Evolutionary conservation across 2,113 vertebrate species (phyloP).

Genomic region (Ochotona curzoniae): DNA sequence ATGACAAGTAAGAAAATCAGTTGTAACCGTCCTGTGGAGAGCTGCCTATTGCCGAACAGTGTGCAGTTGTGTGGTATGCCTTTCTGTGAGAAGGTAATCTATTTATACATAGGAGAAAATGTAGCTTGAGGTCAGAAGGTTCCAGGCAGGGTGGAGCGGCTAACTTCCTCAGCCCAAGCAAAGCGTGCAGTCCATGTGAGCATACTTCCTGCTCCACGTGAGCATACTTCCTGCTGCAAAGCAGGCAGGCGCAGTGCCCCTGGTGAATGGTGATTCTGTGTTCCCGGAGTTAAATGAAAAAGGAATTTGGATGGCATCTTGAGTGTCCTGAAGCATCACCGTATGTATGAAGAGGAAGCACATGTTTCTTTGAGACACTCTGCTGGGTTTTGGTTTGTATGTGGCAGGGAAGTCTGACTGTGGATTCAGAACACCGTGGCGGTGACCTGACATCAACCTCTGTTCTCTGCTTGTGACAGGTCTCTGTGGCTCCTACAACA

Average conservation of each 20-base stretch:
- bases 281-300: conserved; percentile 20
- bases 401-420: background rate
- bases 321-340: background rate
- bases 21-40: background rate
- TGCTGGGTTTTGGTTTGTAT: background rate
- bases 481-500: conserved; percentile 84
- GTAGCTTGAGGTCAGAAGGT: background rate
- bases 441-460: background rate
- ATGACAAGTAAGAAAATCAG: background rate
- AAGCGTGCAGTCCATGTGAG: background rate
- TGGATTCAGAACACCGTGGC: background rate
- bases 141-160: background rate
- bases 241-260: background rate
- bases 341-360: background rate
- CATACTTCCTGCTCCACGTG: background rate
- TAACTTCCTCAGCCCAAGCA: background rate
- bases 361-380: background rate
- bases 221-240: background rate
- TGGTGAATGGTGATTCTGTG: background rate
- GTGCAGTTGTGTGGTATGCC: background rate
- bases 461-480: conserved; percentile 63
- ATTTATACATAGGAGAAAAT: background rate
- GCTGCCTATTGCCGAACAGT: background rate
- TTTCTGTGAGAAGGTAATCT: background rate
- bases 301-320: background rate